These are phyloP conservation scores for Nysson spinosus DNA, from an alignment of 2,888 invertebrate genomes.

Conservation along the genomic window DNA sequence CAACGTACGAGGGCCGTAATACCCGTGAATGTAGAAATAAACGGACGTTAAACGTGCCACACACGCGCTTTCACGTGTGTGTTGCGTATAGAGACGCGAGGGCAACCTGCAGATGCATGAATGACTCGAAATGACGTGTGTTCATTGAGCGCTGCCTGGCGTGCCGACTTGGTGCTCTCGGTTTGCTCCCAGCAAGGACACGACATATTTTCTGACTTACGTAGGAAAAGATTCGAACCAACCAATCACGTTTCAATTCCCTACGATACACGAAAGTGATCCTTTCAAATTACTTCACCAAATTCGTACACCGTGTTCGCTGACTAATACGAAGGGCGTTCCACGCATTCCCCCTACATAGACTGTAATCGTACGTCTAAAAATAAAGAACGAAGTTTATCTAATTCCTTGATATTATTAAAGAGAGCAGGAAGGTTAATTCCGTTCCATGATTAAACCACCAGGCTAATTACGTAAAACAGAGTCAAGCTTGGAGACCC, in stretches of 20 bases:
- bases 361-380: no score
- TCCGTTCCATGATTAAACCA: no score
- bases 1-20: not conserved
- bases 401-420: no score
- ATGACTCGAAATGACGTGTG: conserved; percentile 74
- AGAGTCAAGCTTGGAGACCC: no score
- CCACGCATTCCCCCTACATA: no score
- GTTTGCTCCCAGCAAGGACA: conserved; percentile 71
- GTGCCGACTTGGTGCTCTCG: conserved; percentile 59
- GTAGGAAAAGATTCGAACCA: conserved; percentile 52
- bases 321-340: no score
- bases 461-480: no score
- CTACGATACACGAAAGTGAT: no score
- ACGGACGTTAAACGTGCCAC: conserved; percentile 7
- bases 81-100: conserved; percentile 59
- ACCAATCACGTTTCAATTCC: conserved; percentile 2
- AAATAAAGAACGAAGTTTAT: no score
- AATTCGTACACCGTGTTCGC: no score
- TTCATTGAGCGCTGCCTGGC: conserved; percentile 70
- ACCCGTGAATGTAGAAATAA: conserved; percentile 11
- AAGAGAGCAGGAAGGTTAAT: not conserved
- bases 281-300: no score
- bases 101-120: conserved; percentile 74
- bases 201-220: conserved; percentile 65
- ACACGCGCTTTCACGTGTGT: conserved; percentile 48